phyloP scores from a whole-genome alignment of 2,113 vertebrate genomes.

The Sinocyclocheilus rhinocerous region DNA sequence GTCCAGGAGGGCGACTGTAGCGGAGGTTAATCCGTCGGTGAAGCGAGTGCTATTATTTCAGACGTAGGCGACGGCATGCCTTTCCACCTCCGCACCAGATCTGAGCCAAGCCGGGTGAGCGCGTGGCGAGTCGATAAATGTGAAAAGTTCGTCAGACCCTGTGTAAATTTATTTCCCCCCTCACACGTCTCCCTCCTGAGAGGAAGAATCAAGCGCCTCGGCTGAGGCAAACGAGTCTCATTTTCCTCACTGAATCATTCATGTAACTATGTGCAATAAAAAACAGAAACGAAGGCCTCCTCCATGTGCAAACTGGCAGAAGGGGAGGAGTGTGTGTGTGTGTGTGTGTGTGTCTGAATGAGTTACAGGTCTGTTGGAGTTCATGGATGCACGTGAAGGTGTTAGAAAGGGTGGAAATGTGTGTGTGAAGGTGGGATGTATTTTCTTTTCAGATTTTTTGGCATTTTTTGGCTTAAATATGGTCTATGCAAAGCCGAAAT shows the following conservation, averaged over 20 bases:
- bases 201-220: neutral
- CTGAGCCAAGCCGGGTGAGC: neutral
- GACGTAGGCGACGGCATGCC: neutral
- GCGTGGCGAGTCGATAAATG: neutral
- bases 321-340: too few species aligned
- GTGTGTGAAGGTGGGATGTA: too few species aligned
- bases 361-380: too few species aligned
- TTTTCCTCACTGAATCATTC: constrained; percentile 1
- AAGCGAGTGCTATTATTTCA: constrained; percentile 25
- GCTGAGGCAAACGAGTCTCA: neutral
- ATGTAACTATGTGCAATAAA: constrained; percentile 40
- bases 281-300: constrained; percentile 13
- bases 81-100: neutral
- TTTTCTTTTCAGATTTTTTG: too few species aligned
- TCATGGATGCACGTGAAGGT: too few species aligned
- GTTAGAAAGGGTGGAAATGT: too few species aligned
- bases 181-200: constrained; percentile 3
- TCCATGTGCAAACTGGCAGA: constrained; percentile 42
- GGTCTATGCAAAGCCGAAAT: too few species aligned
- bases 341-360: too few species aligned
- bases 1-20: neutral
- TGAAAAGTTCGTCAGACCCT: constrained; percentile 18
- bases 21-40: neutral
- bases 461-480: too few species aligned
- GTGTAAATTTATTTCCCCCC: neutral